These are phyloP conservation scores for Lacerta bilineata DNA, from an alignment of 2,797 vertebrate species.

Conservation along the genomic window DNA sequence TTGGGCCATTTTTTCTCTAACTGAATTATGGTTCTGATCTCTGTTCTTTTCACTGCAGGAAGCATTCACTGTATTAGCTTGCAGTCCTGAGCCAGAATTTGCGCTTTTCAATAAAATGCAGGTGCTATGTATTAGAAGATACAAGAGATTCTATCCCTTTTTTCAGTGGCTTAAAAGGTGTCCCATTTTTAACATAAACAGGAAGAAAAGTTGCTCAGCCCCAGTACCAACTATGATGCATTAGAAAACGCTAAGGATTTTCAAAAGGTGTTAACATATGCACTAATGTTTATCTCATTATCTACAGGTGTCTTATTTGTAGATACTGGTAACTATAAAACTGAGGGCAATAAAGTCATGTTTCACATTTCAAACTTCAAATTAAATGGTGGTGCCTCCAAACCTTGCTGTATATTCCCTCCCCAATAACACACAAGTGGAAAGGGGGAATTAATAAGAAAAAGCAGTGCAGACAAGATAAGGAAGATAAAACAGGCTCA, in stretches of 20 bases:
- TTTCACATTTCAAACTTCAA: not conserved
- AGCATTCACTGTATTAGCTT: conserved; percentile 24
- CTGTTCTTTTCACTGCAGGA: conserved; percentile 4
- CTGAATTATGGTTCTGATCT: conserved; percentile 29
- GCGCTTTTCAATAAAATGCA: conserved; percentile 5
- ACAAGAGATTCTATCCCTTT: not conserved
- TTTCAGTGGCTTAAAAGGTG: not conserved
- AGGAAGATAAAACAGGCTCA: not conserved
- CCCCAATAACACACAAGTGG: not conserved
- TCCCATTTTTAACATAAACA: not conserved
- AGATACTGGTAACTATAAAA: not conserved
- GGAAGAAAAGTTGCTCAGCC: not conserved
- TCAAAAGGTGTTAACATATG: not conserved
- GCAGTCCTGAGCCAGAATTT: not conserved
- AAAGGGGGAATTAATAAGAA: not conserved
- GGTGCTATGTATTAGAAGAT: not conserved
- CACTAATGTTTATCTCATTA: not conserved
- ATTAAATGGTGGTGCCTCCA: not conserved
- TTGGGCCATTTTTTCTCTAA: conserved; percentile 22
- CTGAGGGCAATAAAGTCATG: not conserved
- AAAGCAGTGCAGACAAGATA: not conserved
- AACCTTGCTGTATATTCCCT: not conserved
- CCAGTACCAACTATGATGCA: not conserved
- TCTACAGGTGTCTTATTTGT: not conserved
- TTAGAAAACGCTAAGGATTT: not conserved